Evolutionary conservation across 2,797 vertebrate genomes (phyloP).

Genomic region (Pteropus rufus): DNA sequence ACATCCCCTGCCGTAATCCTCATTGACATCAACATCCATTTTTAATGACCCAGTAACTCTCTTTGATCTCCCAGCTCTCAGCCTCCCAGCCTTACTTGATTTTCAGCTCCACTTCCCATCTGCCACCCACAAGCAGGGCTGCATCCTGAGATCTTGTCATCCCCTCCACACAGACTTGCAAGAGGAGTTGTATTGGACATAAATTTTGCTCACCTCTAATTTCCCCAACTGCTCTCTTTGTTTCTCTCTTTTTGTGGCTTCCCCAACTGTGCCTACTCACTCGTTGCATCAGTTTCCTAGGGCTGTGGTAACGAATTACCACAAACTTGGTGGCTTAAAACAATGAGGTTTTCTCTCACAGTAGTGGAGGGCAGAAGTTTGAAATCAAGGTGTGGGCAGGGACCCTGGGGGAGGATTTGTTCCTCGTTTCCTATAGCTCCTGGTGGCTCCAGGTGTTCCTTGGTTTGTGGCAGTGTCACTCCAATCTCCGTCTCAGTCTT

Average conservation of each 20-base stretch:
- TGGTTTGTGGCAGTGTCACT: neutral
- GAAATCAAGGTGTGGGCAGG: neutral
- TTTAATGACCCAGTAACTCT: constrained; percentile 54
- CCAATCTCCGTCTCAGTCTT: neutral
- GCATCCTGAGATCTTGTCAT: neutral
- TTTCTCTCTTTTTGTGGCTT: neutral
- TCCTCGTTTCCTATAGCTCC: neutral
- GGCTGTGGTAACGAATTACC: neutral
- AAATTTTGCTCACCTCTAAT: neutral
- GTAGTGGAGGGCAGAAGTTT: neutral
- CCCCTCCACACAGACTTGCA: neutral
- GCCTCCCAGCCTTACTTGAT: neutral
- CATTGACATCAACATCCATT: constrained; percentile 60
- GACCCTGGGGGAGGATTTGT: neutral
- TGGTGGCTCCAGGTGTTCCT: neutral
- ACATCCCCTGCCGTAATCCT: constrained; percentile 19
- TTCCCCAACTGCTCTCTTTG: neutral
- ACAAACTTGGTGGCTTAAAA: neutral
- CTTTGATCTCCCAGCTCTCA: constrained; percentile 50
- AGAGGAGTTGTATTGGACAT: no score
- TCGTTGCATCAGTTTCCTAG: no score
- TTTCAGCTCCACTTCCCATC: neutral
- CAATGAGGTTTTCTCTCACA: neutral
- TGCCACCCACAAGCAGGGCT: neutral
- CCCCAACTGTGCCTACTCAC: neutral